These are phyloP conservation scores for Podotricha telesiphe DNA, from an alignment of 2,888 invertebrate species.

Conservation along the genomic window DNA sequence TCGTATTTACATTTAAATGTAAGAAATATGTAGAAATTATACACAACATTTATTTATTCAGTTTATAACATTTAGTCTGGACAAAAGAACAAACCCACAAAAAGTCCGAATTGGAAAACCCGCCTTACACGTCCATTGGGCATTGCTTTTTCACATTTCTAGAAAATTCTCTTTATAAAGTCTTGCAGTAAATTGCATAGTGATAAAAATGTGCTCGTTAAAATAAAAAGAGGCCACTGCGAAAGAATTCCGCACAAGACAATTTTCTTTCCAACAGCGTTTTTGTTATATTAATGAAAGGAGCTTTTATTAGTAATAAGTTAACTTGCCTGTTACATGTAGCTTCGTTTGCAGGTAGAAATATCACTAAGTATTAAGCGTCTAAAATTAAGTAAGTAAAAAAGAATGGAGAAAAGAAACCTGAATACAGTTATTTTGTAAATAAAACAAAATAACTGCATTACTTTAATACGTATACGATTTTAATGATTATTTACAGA, in stretches of 20 bases:
- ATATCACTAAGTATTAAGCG: not conserved
- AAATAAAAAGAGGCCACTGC: conserved; percentile 40
- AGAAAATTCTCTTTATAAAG: conserved; percentile 39
- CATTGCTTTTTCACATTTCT: conserved; percentile 36
- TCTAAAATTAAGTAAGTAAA: no score
- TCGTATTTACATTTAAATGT: conserved; percentile 1
- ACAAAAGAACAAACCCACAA: conserved; percentile 33
- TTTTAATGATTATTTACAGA: no score
- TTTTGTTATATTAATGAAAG: conserved; percentile 36
- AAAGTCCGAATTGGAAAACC: conserved; percentile 33
- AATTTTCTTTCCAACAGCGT: conserved; percentile 42
- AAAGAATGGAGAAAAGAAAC: no score
- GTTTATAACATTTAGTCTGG: conserved; percentile 29
- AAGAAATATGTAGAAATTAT: conserved; percentile 24
- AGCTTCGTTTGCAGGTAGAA: conserved; percentile 5
- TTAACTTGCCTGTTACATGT: conserved; percentile 12
- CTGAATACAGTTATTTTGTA: no score
- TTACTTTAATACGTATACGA: no score
- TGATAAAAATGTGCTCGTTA: conserved; percentile 43
- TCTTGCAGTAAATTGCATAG: conserved; percentile 39
- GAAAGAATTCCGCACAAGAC: conserved; percentile 38
- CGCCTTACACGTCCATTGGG: conserved; percentile 38
- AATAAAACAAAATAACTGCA: no score
- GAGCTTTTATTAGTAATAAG: conserved; percentile 29
- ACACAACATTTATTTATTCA: conserved; percentile 26